Evolutionary conservation across 1,140 invertebrate genomes (phyloP), one percentile per base, ranked within the genome.

Genomic region (Ectropis grisescens): DNA sequence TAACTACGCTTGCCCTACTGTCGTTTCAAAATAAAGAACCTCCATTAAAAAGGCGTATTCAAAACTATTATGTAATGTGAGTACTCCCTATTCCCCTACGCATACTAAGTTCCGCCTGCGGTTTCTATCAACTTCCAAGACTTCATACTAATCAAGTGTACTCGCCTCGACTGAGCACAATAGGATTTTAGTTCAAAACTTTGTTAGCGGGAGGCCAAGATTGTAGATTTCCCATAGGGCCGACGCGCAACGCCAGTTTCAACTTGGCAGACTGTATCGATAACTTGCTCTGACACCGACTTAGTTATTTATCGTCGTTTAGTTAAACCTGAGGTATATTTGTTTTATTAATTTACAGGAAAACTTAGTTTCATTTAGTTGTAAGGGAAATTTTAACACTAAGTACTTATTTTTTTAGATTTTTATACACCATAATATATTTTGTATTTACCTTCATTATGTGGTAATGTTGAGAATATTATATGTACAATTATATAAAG

Each of bases 161-260:
- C 46, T 47, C 46, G 48, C 71, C 58, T 67, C 57, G 58, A 67
- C 52, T 45, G 32, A 55, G 53, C 50, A 78, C 70, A 71, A 78
- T 75, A 75, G 61, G 68, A 79, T 79, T 75, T 75, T 55, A 75
- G 68, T 71, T 75, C 50, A 66, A 69, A 79, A 79, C 72, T 75
- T 79, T 72, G 70, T 79, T 79, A 79, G 66, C 57, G 54, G 47
- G 50, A 61, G 60, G 58, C 64, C 68, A 79, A 79, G 70, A 72
- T 75, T 75, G 64, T 47, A 72, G 57, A 79, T 79, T 79, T 79
- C 72, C 72, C 72, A 47, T 40, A 45, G 70, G 70, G 58, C 59
- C 47, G 61, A 68, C 59, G 55, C 67, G 58, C 47, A 61, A 68
- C 59, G 55, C 67, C 62, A 74, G 69, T 72, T 78, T 65, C 60